Evolutionary conservation across 2,113 vertebrate genomes (phyloP).

Genomic region (Silurus glanis): DNA sequence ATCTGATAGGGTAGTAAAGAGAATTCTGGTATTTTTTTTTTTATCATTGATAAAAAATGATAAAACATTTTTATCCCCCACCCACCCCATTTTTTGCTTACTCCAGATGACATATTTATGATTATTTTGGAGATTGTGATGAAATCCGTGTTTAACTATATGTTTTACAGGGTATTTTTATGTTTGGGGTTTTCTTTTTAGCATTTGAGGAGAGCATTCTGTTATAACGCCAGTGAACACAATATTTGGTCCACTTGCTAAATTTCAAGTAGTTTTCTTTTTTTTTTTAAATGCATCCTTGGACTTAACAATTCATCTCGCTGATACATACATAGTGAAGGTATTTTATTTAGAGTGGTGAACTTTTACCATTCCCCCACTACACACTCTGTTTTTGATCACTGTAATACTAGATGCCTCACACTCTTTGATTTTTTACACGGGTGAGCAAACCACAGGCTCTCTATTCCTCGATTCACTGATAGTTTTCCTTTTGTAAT

Average conservation of each 20-base stretch:
- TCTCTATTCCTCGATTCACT: background rate
- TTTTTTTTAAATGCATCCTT: background rate
- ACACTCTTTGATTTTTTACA: background rate
- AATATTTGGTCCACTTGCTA: background rate
- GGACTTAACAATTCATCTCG: background rate
- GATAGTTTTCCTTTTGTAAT: constrained; percentile 2
- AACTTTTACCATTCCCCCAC: background rate
- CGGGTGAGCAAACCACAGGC: background rate
- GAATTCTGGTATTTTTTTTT: background rate
- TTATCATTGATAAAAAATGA: too few species aligned
- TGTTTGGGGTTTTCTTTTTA: background rate
- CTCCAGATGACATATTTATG: background rate
- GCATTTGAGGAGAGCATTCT: background rate
- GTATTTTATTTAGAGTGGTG: background rate
- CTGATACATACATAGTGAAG: background rate
- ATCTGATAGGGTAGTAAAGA: background rate
- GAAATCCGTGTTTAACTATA: background rate
- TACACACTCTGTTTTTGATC: background rate
- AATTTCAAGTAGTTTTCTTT: background rate
- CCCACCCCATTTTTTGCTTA: too few species aligned
- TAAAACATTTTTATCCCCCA: too few species aligned
- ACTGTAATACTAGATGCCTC: background rate
- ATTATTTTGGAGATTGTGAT: background rate
- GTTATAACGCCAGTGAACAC: background rate
- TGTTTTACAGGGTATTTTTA: background rate